These are phyloP conservation scores for Cephus spinipes DNA, from an alignment of 2,888 invertebrate genomes.

Conservation along the genomic window DNA sequence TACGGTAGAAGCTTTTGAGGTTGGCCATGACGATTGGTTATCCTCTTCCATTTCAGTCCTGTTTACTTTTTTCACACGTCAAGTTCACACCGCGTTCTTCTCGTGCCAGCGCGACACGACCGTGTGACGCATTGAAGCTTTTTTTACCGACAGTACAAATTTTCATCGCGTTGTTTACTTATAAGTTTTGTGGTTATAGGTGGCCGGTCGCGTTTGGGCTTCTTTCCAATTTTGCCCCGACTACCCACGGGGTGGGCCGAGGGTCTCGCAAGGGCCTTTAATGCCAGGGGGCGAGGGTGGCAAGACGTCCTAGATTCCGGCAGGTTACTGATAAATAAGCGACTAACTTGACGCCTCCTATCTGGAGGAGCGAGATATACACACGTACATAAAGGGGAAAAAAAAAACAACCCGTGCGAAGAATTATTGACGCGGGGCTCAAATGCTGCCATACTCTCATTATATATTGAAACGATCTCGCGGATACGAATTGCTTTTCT, in stretches of 20 bases:
- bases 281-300: background rate
- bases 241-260: background rate
- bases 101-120: constrained; percentile 19
- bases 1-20: background rate
- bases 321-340: background rate
- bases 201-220: background rate
- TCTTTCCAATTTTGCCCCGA: background rate
- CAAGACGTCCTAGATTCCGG: background rate
- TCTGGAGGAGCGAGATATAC: background rate
- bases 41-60: background rate
- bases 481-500: constrained; percentile 16
- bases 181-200: constrained; percentile 9
- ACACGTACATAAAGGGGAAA: background rate
- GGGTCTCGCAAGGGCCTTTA: background rate
- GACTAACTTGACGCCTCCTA: background rate
- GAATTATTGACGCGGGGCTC: background rate
- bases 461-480: background rate
- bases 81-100: constrained; percentile 19
- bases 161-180: constrained; percentile 26
- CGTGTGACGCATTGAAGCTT: constrained; percentile 22
- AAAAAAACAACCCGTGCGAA: background rate
- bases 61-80: background rate
- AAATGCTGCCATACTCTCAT: background rate
- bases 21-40: background rate
- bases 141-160: constrained; percentile 45